Base-by-base conservation (phyloP, 2,888 invertebrate species). In the Ophraella communa region DNA sequence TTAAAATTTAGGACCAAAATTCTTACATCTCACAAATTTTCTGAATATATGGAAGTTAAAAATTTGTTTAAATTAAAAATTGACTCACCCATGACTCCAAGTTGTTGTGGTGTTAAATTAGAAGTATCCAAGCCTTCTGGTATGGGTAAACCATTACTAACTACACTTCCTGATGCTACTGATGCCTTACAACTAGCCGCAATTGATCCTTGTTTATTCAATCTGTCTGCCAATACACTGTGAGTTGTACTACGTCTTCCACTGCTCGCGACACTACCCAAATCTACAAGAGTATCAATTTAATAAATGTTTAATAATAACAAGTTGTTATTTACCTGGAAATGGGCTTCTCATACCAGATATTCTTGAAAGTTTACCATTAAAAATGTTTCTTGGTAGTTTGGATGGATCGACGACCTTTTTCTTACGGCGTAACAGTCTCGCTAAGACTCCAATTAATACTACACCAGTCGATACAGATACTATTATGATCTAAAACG, bases 31-130 rank as follows among this genome's bases (percentile, higher is more conserved):
- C 30, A 30, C 5, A 30, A 30, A 30, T 30, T 7, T 33, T 11
- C 33, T 0, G n/a, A 11, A 30, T 30, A 30, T 30, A 30, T 30
- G 30, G 11, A 30, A 30, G 30, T 11, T 10, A 30, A 11, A 11
- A 49, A 24, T 49, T 62, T 42, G 51, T 54, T 44, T 55, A 42
- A 57, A 23, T 45, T 60, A 23, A 56, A 63, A 63, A 59, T 10
- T 8, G 17, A 88, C 90, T 90, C 82, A 92, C 93, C 95, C 88
- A 95, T 91, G 24, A 94, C 92, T 64, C 95, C 95, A 27, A 95
- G 86, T 75, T 95, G 94, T 78, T 94, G 93, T 1, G 95, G 93
- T 2, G 93, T 92, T 33, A 95, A 85, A 66, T 88, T 88, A 1
- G 88, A 85, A 56, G 67, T 71, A 47, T 73, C 70, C 21, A 71